Evolutionary conservation across 2,888 invertebrate species (phyloP), one percentile per base, ranked within the genome.

Genomic region (Scaptomyza caliginosa): DNA sequence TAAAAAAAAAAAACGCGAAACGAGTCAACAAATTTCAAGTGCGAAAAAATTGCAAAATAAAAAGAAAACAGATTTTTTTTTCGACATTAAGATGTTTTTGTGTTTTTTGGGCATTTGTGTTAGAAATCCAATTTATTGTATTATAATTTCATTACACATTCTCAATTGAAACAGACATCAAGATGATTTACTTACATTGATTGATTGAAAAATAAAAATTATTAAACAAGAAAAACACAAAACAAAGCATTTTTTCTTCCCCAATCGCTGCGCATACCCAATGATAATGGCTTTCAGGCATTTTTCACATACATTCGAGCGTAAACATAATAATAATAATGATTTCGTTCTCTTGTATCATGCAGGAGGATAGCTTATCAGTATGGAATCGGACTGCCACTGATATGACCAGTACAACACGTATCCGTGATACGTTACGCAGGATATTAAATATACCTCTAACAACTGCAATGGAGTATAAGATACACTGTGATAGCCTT

Each of bases 331-430:
- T n/a, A n/a, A 32, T 32, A 32, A 21, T 46, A 32, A 46, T 24
- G 16, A 4, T n/a, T 13, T 42, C 10, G 17, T 59, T 58, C n/a
- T n/a, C n/a, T 32, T 26, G 11, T 42, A n/a, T 10, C 32, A 40
- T 43, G 23, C 75, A 97, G 96, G 99, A 99, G 92, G 99, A 98
- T 91, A 96, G 98, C 90, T 94, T 99, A 89, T 97, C 98, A 76
- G 95, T 99, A 87, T 99, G 99, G 99, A 99, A 99, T 92, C 95
- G 96, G 91, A 98, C 97, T 78, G 97, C 99, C 52, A 94, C 96
- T 73, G 98, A 99, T 93, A 94, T 95, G 89, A 94, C 94, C 73
- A 96, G 97, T 75, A 98, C 97, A 83, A 95, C 95, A 75, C 94
- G 98, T 88, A 99, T 99, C 87, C 94, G 98, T 77, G 99, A 99